A percentile compares a stretch with the other conserved stretches of the same genome.
Conservation (phyloP, 1,140 invertebrate genomes). For the Nasonia vitripennis region DNA sequence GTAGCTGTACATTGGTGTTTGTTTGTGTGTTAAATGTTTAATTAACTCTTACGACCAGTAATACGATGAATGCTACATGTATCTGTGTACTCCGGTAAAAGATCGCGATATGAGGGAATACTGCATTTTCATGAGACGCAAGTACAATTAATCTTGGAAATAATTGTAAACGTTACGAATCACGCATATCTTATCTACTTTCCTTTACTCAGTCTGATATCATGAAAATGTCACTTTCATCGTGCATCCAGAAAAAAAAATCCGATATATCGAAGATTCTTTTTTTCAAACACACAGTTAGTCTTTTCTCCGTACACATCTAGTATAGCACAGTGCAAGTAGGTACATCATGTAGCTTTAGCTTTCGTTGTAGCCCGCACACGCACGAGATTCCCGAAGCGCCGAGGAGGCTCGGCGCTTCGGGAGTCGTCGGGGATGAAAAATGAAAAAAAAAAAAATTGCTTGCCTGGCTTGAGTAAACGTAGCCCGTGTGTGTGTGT, state of each 20-base stretch:
- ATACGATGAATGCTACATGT: background rate
- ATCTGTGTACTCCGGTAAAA: background rate
- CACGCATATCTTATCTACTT: background rate
- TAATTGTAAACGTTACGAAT: conserved; percentile 54
- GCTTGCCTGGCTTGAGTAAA: conserved; percentile 25
- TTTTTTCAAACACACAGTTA: background rate
- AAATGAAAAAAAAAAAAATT: background rate
- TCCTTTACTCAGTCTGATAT: background rate
- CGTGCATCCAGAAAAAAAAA: conserved; percentile 17
- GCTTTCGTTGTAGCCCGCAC: background rate
- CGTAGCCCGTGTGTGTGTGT: background rate
- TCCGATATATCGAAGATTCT: background rate
- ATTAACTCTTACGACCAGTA: conserved; percentile 10
- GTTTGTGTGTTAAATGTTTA: conserved; percentile 38
- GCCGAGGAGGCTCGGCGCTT: too few species aligned
- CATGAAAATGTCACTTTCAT: conserved; percentile 53
- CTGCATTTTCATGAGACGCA: conserved; percentile 45
- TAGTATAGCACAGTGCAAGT: background rate
- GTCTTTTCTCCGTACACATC: conserved; percentile 3
- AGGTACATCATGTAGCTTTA: conserved; percentile 26
- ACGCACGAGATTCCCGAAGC: too few species aligned
- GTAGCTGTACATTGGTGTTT: conserved; percentile 10
- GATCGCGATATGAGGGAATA: background rate
- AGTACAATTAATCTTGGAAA: background rate
- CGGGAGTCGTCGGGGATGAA: too few species aligned